Base-by-base conservation (phyloP, 2,113 vertebrate species). In the Scortum barcoo region DNA sequence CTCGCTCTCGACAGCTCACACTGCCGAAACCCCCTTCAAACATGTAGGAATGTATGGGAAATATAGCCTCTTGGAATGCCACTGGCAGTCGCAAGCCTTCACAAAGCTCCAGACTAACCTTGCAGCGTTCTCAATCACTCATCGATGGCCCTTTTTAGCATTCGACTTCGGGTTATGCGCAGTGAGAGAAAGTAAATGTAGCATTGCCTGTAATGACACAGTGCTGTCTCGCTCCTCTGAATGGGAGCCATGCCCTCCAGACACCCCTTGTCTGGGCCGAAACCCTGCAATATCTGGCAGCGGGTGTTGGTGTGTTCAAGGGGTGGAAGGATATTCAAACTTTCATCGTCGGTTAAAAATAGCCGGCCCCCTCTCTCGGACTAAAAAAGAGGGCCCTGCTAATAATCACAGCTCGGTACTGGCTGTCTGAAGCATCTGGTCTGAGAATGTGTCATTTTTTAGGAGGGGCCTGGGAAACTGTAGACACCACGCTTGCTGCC, bases 401-500 rank as follows among this genome's bases (percentile, higher is more conserved):
- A 94, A 95, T 93, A 95, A 95, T 95, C 94, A 92, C 94, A 92
- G 91, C 92, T 94, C 81, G 86, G 14, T 78, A 74, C 86, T 61
- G 85, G 86, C 86, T 88, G 91, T 93, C 82, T 94, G 90, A 90
- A 92, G 86, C 92, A 94, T 94, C 92, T 94, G 91, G 87, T 86
- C 93, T 93, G 87, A 69, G 90, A 93, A 93, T 86, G 91, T 91
- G 93, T 93, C 93, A 91, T 94, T 93, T 91, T 92, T 94, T 93
- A 92, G 93, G 93, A 95, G 92, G 91, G 92, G 93, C 86, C 94
- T 96, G 94, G 93, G 94, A 95, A 95, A 93, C 89, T 70, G 70
- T 88, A 94, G 91, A 80, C 93, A 93, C 88, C 83, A 67, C 68
- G 79, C 91, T 93, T 86, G 84, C 85, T 95, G 89, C 87, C 87